phyloP scores from a whole-genome alignment of 2,113 vertebrate genomes.

The Spermophilus dauricus region DNA sequence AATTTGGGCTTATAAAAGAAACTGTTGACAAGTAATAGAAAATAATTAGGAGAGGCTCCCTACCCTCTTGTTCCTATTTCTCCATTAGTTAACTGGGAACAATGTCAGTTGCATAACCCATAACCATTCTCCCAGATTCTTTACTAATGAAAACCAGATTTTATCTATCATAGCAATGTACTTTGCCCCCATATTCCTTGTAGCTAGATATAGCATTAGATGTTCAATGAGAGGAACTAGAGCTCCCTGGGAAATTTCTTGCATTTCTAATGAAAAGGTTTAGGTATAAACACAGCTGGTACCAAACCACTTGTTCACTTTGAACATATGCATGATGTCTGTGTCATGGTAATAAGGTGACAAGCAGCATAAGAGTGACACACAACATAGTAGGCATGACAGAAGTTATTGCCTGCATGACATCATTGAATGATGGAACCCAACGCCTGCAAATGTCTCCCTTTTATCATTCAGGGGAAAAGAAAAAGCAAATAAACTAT shows the following conservation, averaged over 20 bases:
- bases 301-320: neutral
- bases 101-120: neutral
- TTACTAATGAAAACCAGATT: neutral
- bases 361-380: no score
- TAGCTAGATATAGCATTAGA: neutral
- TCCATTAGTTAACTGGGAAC: neutral
- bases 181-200: neutral
- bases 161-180: neutral
- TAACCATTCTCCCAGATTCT: neutral
- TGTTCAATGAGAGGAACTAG: neutral
- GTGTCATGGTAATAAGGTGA: neutral
- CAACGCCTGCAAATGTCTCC: neutral
- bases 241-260: neutral
- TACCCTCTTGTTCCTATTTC: neutral
- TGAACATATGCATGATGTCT: neutral
- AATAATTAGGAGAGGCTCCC: neutral
- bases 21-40: conserved; percentile 28
- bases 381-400: neutral
- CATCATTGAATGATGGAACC: neutral
- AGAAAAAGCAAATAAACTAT: neutral
- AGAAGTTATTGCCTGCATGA: neutral
- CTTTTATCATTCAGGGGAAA: neutral
- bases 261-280: neutral
- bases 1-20: neutral
- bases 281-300: neutral